Evolutionary conservation across 2,888 invertebrate genomes (phyloP), one percentile per base, ranked within the genome.

Genomic region (Masnerella sp.): DNA sequence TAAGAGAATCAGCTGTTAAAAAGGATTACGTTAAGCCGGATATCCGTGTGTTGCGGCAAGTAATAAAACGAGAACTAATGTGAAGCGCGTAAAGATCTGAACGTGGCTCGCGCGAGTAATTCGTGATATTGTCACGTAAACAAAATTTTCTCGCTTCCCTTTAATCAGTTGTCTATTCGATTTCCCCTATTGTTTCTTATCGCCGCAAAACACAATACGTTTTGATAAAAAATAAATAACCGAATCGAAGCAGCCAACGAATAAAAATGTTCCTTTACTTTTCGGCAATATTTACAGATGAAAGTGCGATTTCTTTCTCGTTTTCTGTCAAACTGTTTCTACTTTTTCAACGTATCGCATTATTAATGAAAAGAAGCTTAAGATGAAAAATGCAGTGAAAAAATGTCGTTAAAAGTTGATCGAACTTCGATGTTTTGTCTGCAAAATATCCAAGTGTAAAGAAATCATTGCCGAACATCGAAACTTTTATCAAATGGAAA

Each of bases 21-120:
- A 45, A 38, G 36, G 56, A 56, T 58, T 45, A 59, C 47, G 36
- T 12, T 30, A 34, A 59, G 47, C 47, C 20, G 49, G 20, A 49
- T 30, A 40, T 42, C 42, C 38, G 42, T 52, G 34, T 34, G 40
- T 52, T 52, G 17, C 18, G 34, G n/a, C 15, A 17, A 40, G 32
- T 12, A 43, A 43, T 51, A 51, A 62, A 51, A 62, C 51, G 20
- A 28, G 32, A 34, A 42, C 49, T 38, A 62, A 42, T 42, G 40
- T 30, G 20, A 20, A 38, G 34, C 20, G 17, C 28, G 36, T 47
- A 36, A 4, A 51, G 51, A 51, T 52, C 25, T 34, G 28, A 38
- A 18, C n/a, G n/a, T 36, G 1, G 25, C 12, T 15, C 40, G 22
- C 4, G 11, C 59, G 36, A 59, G 49, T 40, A 49, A 61, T 40